A percentile compares a stretch with the other conserved stretches of the same genome.
phyloP scores from a whole-genome alignment of 2,113 vertebrate genomes.

The Amblyopsis rosae region DNA sequence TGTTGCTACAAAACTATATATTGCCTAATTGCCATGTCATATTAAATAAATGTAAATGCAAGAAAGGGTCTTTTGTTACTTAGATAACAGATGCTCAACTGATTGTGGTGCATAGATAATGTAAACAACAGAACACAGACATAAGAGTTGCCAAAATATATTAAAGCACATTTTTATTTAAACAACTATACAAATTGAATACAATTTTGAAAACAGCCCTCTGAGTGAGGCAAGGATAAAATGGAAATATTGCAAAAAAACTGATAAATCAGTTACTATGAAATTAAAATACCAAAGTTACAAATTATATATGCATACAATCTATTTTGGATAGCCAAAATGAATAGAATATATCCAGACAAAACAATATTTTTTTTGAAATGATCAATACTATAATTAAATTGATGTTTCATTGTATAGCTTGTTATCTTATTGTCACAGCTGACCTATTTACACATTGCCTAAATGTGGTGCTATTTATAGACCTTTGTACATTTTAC shows the following conservation, averaged over 20 bases:
- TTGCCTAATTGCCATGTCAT: background rate
- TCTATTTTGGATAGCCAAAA: background rate
- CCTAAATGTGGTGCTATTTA: background rate
- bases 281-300: background rate
- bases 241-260: background rate
- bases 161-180: background rate
- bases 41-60: background rate
- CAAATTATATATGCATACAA: background rate
- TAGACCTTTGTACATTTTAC: conserved; percentile 8
- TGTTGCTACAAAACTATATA: background rate
- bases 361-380: no score
- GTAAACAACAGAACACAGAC: background rate
- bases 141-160: background rate
- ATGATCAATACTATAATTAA: background rate
- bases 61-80: conserved; percentile 36
- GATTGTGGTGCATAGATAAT: background rate
- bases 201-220: conserved; percentile 11
- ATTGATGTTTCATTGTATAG: conserved; percentile 11
- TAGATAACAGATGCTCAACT: conserved; percentile 5
- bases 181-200: no score
- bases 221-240: conserved; percentile 3
- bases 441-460: background rate
- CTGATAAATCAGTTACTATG: background rate
- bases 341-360: background rate
- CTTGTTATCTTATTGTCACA: background rate